phyloP scores from a whole-genome alignment of 1,140 invertebrate genomes.

The Hypsibius dujardini region DNA sequence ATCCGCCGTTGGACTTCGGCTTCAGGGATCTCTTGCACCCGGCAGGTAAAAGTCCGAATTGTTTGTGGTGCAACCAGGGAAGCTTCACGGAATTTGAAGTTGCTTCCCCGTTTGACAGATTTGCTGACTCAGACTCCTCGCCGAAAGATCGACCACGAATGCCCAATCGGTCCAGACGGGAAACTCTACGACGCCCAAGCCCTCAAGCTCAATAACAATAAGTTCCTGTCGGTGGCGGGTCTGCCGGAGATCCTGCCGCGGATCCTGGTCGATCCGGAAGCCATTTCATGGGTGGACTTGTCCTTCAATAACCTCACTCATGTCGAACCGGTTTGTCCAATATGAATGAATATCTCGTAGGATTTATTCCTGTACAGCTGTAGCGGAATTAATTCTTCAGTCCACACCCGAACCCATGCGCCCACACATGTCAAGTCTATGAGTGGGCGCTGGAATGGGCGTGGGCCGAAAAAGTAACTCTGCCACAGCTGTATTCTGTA shows the following conservation, averaged over 20 bases:
- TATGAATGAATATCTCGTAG: too few relatives aligned
- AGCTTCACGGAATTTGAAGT: conserved; percentile 17
- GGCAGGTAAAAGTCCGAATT: too few relatives aligned
- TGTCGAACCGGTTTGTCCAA: conserved; percentile 4
- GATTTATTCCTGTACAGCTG: too few relatives aligned
- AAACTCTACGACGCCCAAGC: background rate
- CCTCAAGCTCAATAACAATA: conserved; percentile 14
- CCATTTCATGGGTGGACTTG: background rate
- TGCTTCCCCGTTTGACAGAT: background rate
- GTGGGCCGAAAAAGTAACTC: too few relatives aligned
- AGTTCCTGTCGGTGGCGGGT: background rate
- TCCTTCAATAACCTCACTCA: conserved; percentile 14
- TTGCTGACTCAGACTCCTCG: background rate
- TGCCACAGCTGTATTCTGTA: too few relatives aligned
- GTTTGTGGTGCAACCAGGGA: background rate
- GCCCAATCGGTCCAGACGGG: background rate
- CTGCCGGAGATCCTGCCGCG: background rate
- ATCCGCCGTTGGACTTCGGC: background rate
- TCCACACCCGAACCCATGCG: too few relatives aligned
- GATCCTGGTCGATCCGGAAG: background rate
- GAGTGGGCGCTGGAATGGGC: too few relatives aligned
- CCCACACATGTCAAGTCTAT: too few relatives aligned
- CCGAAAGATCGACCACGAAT: background rate
- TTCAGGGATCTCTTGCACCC: background rate
- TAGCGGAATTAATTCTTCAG: too few relatives aligned